Conservation (phyloP, 1,140 invertebrate species). For the Drepana arcuata region DNA sequence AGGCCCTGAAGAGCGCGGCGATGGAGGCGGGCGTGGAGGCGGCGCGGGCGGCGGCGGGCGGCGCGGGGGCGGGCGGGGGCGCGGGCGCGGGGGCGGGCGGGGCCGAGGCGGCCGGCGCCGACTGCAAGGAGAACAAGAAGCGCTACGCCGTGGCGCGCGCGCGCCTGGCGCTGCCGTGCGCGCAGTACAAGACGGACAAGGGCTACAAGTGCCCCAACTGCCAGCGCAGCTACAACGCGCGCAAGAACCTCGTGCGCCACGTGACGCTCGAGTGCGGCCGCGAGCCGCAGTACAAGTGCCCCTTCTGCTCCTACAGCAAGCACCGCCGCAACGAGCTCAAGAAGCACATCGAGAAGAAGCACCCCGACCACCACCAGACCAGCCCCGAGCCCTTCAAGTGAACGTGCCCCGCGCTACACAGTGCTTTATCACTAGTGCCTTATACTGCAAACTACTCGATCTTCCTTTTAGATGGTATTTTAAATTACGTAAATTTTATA, state of each 20-base stretch:
- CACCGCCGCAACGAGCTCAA: constrained; percentile 72
- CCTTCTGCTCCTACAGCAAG: constrained; percentile 72
- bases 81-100: neutral
- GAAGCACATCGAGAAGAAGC: constrained; percentile 71
- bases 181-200: constrained; percentile 60
- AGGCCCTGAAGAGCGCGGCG: constrained; percentile 9
- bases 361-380: constrained; percentile 35
- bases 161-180: constrained; percentile 37
- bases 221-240: constrained; percentile 73
- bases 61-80: constrained; percentile 1
- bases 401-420: constrained; percentile 5
- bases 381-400: neutral
- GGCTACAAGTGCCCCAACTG: constrained; percentile 68
- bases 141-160: constrained; percentile 32
- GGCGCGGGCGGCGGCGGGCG: neutral
- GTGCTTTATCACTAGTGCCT: constrained; percentile 37
- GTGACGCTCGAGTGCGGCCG: constrained; percentile 79
- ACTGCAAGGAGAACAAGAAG: constrained; percentile 10
- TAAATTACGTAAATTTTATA: constrained; percentile 42
- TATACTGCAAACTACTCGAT: constrained; percentile 27
- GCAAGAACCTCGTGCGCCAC: constrained; percentile 76
- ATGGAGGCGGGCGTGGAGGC: constrained; percentile 5
- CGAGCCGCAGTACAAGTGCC: constrained; percentile 78
- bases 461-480: constrained; percentile 52
- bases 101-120: neutral